Conservation (phyloP, 2,888 invertebrate genomes). For the Patella pellucida region DNA sequence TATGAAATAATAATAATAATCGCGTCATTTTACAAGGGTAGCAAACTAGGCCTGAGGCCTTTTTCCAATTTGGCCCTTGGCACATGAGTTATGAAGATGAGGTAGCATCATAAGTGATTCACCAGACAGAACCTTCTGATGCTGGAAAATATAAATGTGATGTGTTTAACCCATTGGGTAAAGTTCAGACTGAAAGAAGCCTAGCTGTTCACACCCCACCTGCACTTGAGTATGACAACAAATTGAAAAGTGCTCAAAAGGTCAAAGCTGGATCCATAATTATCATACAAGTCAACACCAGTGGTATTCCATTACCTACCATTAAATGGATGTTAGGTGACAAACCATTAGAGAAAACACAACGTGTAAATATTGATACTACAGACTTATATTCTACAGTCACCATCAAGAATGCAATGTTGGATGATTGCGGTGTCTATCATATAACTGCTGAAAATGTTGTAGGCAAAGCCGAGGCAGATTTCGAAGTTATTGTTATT, state of each 20-base stretch:
- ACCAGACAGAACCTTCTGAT: conserved; percentile 62
- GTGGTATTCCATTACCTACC: conserved; percentile 65
- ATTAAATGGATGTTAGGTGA: conserved; percentile 64
- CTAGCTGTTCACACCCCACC: conserved; percentile 65
- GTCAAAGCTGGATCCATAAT: conserved; percentile 65
- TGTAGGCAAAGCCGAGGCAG: conserved; percentile 76
- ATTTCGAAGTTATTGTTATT: conserved; percentile 60
- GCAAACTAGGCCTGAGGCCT: too few relatives aligned
- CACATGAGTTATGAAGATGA: conserved; percentile 65
- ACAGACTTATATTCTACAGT: conserved; percentile 57
- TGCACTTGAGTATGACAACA: conserved; percentile 62
- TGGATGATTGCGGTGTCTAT: conserved; percentile 76
- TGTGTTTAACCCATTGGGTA: conserved; percentile 65
- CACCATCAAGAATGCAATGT: conserved; percentile 60
- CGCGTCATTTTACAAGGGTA: too few relatives aligned
- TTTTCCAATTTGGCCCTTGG: too few relatives aligned
- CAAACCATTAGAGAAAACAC: conserved; percentile 75
- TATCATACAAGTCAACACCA: conserved; percentile 60
- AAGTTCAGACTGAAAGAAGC: conserved; percentile 64
- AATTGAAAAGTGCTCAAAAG: conserved; percentile 59
- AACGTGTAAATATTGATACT: conserved; percentile 61
- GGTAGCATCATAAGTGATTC: conserved; percentile 77
- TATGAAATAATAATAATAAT: too few relatives aligned
- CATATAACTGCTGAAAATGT: conserved; percentile 87
- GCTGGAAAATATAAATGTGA: conserved; percentile 65